Base-by-base conservation (phyloP, 2,797 vertebrate species). In the Tympanoctomys barrerae region DNA sequence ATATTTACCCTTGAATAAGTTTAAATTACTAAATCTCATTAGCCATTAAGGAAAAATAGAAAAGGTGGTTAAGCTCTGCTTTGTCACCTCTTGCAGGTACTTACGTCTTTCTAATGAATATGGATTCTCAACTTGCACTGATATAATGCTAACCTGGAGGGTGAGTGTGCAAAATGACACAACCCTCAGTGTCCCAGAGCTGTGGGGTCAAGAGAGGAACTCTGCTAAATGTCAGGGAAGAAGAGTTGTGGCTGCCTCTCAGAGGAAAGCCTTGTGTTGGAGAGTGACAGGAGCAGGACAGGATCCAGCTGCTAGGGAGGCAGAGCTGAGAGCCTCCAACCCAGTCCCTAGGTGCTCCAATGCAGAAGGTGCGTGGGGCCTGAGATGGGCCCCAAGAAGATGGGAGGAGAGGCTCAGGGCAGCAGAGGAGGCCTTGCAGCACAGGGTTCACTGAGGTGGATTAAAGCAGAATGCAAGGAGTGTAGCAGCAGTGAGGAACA, bases 1-100 rank as follows among this genome's bases (percentile, higher is more conserved):
- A 54, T 21, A 91, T 59, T 49, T 89, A n/a, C 24, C 80, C 49
- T 95, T 92, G 64, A 95, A 83, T 96, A 93, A 64, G 9, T 96
- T 97, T 94, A 94, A 97, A 89, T 94, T 57, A 7, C 68, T 91
- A 91, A 91, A 89, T 90, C 88, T 86, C 92, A 94, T 26, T 97
- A 94, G 85, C 4, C 14, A 57, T 57, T 78, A 78, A 49, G 54
- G 87, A 97, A 96, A 93, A 92, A 80, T 36, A 28, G 87, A 86
- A 90, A 94, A 54, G 24, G n/a, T 87, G 36, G 64, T 85, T 91
- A 62, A 87, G 12, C 2, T 21, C 18, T 89, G 77, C 28, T 64
- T 92, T 14, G 18, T 49, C 64, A 81, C 81, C 59, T 21, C 59
- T 87, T 89, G 83, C 39, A 10, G 22, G 33, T 83, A 42, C n/a